Percentiles rank a stretch among this genome's conserved stretches.
phyloP scores from a whole-genome alignment of 2,113 vertebrate genomes.

The Sula dactylatra region DNA sequence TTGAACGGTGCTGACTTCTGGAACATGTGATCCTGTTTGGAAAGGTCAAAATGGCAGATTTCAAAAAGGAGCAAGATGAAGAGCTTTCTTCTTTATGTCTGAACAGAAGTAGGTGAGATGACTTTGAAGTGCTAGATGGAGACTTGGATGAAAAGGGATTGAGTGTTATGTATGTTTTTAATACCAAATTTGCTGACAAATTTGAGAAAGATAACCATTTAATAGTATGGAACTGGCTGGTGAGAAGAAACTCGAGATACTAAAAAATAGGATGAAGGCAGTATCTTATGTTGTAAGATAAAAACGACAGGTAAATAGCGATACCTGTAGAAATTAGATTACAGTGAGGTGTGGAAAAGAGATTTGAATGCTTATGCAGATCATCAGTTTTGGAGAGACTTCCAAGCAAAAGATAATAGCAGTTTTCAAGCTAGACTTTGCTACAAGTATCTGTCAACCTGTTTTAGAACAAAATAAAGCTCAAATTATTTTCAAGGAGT shows the following conservation, averaged over 20 bases:
- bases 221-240: neutral
- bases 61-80: neutral
- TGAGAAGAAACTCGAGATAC: neutral
- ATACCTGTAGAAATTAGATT: neutral
- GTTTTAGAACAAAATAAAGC: neutral
- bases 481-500: neutral
- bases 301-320: neutral
- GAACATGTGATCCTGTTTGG: slow-evolving; percentile 5
- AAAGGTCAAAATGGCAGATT: slow-evolving; percentile 12
- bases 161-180: neutral
- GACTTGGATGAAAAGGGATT: neutral
- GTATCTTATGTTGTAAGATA: neutral
- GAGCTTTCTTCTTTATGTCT: slow-evolving; percentile 16
- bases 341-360: neutral
- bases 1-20: neutral
- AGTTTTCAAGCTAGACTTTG: neutral
- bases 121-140: neutral
- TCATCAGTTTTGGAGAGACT: neutral
- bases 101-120: slow-evolving; percentile 14
- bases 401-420: neutral
- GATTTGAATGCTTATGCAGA: neutral
- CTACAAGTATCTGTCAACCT: neutral
- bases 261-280: neutral
- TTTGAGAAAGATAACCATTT: neutral
- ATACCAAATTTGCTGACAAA: neutral